Conservation (phyloP, 2,113 vertebrate genomes). For the Callipepla californica region DNA sequence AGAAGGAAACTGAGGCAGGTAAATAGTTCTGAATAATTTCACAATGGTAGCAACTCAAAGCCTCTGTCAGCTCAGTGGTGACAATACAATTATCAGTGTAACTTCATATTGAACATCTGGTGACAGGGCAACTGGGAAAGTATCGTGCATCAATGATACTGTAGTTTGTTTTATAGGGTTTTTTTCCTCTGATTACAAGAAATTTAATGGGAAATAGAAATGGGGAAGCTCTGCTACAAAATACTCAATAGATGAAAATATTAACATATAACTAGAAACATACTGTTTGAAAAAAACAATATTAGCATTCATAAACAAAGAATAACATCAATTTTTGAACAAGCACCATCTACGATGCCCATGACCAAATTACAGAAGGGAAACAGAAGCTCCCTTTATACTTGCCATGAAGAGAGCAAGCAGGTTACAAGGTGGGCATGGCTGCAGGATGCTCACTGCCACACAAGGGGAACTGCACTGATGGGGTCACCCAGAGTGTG, state of each 20-base stretch:
- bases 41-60: background rate
- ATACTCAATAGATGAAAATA: background rate
- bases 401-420: background rate
- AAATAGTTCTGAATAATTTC: background rate
- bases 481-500: background rate
- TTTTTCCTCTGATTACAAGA: background rate
- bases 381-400: background rate
- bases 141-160: background rate
- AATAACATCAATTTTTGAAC: background rate
- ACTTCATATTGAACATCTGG: background rate
- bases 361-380: fast-evolving
- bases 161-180: background rate
- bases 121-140: background rate
- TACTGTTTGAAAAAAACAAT: background rate
- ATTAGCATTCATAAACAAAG: background rate
- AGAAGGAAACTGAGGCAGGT: background rate
- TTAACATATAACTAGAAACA: background rate
- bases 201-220: background rate
- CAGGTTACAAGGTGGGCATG: background rate
- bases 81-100: background rate
- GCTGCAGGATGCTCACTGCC: background rate
- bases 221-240: background rate
- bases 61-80: fast-evolving
- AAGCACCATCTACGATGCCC: background rate
- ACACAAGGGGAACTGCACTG: background rate